Conservation (phyloP, 2,888 invertebrate species). For the Drosophila nigricruria region DNA sequence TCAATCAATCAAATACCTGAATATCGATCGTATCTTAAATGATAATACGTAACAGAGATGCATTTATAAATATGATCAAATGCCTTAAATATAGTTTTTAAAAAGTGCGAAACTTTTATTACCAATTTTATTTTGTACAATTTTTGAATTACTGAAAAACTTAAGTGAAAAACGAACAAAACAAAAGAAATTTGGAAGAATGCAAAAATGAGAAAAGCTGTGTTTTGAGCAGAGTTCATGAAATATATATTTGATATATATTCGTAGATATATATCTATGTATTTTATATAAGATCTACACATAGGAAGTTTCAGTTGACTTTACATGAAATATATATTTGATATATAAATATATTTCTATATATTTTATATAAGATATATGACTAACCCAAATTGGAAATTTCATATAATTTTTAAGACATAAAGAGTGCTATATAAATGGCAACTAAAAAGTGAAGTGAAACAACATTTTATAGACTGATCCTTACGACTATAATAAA, state of each 20-base stretch:
- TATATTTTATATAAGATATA: too few relatives aligned
- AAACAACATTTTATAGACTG: not conserved
- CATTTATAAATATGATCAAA: not conserved
- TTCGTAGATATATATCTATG: too few relatives aligned
- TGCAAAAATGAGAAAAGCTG: constrained; percentile 2
- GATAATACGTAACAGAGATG: constrained; percentile 1
- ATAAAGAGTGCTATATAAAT: not conserved
- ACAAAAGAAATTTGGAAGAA: not conserved
- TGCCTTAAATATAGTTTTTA: constrained; percentile 6
- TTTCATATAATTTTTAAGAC: too few relatives aligned
- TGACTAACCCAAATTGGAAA: too few relatives aligned
- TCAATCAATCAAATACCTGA: constrained; percentile 5
- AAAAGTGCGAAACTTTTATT: constrained; percentile 6
- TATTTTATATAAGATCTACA: constrained; percentile 1
- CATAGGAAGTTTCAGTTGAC: not conserved
- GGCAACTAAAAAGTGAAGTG: not conserved
- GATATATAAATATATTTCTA: too few relatives aligned
- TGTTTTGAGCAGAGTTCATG: constrained; percentile 4
- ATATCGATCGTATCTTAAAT: constrained; percentile 1
- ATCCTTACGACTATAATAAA: too few relatives aligned
- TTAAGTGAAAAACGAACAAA: not conserved
- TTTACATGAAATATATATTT: too few relatives aligned
- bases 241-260: not conserved
- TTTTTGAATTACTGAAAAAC: not conserved
- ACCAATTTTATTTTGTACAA: constrained; percentile 23